A percentile compares a stretch with the other conserved stretches of the same genome.
phyloP scores from a whole-genome alignment of 2,113 vertebrate species.

The Pipra filicauda region DNA sequence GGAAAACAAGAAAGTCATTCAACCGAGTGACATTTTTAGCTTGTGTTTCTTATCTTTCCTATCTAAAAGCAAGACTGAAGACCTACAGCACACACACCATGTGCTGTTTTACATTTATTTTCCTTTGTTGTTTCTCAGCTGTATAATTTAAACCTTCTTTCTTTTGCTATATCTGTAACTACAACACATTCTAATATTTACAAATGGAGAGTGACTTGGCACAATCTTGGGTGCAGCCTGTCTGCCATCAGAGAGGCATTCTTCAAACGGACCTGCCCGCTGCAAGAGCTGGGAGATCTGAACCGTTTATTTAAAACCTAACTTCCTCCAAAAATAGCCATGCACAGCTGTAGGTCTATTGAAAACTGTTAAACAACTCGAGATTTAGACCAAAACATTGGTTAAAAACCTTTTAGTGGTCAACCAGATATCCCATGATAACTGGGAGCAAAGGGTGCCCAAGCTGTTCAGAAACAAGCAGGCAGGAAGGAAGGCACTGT shows the following conservation, averaged over 20 bases:
- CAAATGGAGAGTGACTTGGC: slow-evolving; percentile 41
- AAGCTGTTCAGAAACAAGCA: neutral
- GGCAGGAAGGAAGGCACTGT: neutral
- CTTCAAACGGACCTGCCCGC: neutral
- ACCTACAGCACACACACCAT: slow-evolving; percentile 43
- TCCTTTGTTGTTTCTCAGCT: slow-evolving; percentile 12
- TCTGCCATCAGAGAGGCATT: neutral
- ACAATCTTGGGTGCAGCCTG: neutral
- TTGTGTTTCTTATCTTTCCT: slow-evolving; percentile 27
- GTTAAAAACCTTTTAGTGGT: neutral
- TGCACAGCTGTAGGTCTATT: neutral
- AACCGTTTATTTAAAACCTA: slow-evolving; percentile 12
- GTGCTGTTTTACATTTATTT: slow-evolving; percentile 32
- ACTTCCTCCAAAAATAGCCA: neutral
- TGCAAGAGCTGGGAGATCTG: neutral
- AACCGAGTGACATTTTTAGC: neutral
- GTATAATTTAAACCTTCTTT: slow-evolving; percentile 46
- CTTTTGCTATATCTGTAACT: slow-evolving; percentile 12
- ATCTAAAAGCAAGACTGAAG: neutral
- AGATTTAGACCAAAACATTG: neutral
- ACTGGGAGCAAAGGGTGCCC: neutral
- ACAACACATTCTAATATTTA: slow-evolving; percentile 41
- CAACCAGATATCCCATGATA: neutral
- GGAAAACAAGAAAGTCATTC: neutral
- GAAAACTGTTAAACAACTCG: neutral